These are phyloP conservation scores for Rotaria socialis DNA, from an alignment of 2,888 invertebrate species.

Conservation along the genomic window DNA sequence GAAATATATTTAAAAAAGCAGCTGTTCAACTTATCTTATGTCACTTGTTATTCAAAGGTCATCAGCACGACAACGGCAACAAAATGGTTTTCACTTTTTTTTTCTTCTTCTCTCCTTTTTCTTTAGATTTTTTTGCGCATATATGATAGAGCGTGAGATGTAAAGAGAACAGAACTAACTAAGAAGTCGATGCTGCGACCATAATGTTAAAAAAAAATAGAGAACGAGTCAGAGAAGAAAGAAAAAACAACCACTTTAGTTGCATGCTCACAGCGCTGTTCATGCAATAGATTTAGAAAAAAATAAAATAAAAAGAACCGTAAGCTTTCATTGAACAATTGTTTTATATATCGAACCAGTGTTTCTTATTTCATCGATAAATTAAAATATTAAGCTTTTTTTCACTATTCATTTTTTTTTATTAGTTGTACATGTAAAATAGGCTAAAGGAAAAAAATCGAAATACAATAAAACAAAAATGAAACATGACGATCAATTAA, in stretches of 20 bases:
- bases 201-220: too few relatives aligned
- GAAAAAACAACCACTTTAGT: background rate
- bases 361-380: background rate
- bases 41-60: background rate
- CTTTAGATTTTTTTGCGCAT: background rate
- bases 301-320: background rate
- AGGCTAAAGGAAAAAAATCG: background rate
- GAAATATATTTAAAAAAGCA: background rate
- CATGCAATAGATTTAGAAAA: background rate
- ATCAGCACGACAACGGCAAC: background rate
- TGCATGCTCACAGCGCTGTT: background rate
- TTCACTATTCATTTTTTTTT: background rate
- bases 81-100: background rate
- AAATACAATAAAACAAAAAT: background rate
- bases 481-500: too few relatives aligned
- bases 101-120: background rate
- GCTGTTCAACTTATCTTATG: background rate
- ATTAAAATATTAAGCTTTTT: background rate
- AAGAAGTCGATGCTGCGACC: background rate
- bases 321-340: background rate
- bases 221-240: background rate
- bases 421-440: background rate
- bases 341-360: background rate
- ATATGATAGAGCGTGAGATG: background rate
- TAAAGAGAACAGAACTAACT: background rate